Conservation (phyloP, 1,140 invertebrate species). For the Drosophila tristis region DNA sequence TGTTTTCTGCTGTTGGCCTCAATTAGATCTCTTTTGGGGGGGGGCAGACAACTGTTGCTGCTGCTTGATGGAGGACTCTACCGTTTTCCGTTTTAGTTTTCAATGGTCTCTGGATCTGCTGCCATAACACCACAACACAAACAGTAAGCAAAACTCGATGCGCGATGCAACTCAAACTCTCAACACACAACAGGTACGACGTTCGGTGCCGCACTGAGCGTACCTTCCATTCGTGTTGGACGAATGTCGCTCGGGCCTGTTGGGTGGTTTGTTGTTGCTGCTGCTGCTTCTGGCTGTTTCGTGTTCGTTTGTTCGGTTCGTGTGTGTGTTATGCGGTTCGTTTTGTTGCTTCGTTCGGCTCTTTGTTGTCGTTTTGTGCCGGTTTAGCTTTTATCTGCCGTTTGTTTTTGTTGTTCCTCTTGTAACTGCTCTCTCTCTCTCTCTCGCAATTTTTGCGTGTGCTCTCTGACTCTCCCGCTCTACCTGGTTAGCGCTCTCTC, state of each 20-base stretch:
- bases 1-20: background rate
- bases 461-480: constrained; percentile 1
- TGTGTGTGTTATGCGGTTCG: too few species aligned
- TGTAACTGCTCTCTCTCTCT: background rate
- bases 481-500: constrained; percentile 24
- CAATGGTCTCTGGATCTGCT: constrained; percentile 22
- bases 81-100: constrained; percentile 9
- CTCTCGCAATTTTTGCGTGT: background rate
- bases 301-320: constrained; percentile 29
- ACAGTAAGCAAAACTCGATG: constrained; percentile 5
- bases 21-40: constrained; percentile 1
- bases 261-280: constrained; percentile 29
- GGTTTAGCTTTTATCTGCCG: constrained; percentile 18
- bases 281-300: constrained; percentile 6
- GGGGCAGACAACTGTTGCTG: background rate
- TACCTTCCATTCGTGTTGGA: constrained; percentile 35
- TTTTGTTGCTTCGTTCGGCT: constrained; percentile 36
- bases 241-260: constrained; percentile 1
- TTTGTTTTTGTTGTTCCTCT: constrained; percentile 20
- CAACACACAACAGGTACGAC: constrained; percentile 62
- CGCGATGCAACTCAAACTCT: constrained; percentile 9
- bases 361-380: constrained; percentile 37
- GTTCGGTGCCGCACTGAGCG: constrained; percentile 69
- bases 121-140: constrained; percentile 60
- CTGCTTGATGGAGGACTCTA: background rate